Conservation (phyloP, 1,140 invertebrate genomes). For the Sminthurinus signatus region DNA sequence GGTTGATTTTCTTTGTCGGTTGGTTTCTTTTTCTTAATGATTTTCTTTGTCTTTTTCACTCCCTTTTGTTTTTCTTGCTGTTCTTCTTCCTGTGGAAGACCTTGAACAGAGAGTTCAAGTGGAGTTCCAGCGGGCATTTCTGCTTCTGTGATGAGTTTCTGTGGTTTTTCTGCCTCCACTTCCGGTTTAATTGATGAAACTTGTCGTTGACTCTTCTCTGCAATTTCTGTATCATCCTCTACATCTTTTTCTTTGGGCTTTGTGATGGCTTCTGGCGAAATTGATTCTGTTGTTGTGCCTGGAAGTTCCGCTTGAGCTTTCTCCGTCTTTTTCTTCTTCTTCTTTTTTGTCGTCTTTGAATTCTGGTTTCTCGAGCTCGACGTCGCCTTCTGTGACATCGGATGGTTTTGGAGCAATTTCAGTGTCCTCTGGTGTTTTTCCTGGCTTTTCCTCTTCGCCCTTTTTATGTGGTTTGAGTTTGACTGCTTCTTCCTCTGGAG, state of each 20-base stretch:
- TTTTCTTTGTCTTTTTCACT: no score
- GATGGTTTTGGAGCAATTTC: not conserved
- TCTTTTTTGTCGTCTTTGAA: not conserved
- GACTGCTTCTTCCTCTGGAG: not conserved
- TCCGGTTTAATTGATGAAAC: not conserved
- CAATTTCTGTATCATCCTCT: not conserved
- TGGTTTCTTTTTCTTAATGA: no score
- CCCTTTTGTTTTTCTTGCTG: no score
- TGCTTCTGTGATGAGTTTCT: not conserved
- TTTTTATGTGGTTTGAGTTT: not conserved
- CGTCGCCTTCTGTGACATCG: not conserved
- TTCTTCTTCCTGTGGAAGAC: no score
- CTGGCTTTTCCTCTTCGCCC: not conserved
- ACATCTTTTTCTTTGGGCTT: not conserved
- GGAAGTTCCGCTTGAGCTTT: not conserved
- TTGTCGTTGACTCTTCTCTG: not conserved
- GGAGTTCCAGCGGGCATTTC: no score
- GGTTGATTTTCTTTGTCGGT: no score
- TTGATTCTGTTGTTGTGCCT: not conserved
- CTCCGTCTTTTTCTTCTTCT: conserved; percentile 2
- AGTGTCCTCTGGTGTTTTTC: not conserved
- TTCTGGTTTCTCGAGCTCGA: conserved; percentile 7
- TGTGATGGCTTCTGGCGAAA: not conserved
- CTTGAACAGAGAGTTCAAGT: no score
- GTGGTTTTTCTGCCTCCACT: not conserved